Evolutionary conservation across 2,888 invertebrate genomes (phyloP), one percentile per base, ranked within the genome.

Genomic region (Drosophila subsilvestris): DNA sequence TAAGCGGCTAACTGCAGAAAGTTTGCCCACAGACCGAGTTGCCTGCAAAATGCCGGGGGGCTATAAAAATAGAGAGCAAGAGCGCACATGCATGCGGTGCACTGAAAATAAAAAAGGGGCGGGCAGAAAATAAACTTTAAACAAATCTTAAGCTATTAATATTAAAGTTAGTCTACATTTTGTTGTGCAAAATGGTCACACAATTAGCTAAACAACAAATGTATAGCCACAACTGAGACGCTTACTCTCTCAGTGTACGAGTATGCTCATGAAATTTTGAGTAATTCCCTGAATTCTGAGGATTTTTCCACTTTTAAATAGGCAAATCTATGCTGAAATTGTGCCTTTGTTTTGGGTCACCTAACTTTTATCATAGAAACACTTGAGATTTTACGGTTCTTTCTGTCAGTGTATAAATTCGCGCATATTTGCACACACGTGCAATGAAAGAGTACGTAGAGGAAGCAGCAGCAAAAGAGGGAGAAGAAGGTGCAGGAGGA

Each of bases 41-140:
- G 32, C 66, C 79, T 85, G 76, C 80, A n/a, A 37, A 37, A 83
- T 80, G 71, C 67, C 58, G 48, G 51, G 53, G 68, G 60, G 58
- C 2, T 72, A 60, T 69, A 69, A 68, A 78, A 83, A 83, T 67
- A 83, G 58, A 73, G 37, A n/a, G 37, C n/a, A 14, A 12, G n/a
- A 61, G 45, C 27, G 63, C 9, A 63, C 7, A 43, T 53, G 63
- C 48, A 63, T 18, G 49, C 18, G 14, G 59, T 27, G 43, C 48
- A 59, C 27, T 48, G 47, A 45, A 27, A n/a, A n/a, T n/a, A 59
- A 14, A 49, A 10, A 53, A 14, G 32, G 4, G 12, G 12, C 12
- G 32, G 22, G 22, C 5, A 6, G 5, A 0, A 27, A 27, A 9
- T 9, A 27, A 9, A 9, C 9, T 27, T 8, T 9, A 9, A 9